Percentiles rank a stretch among this genome's conserved stretches.
phyloP scores from a whole-genome alignment of 2,797 vertebrate species.

The Spinus pinus region DNA sequence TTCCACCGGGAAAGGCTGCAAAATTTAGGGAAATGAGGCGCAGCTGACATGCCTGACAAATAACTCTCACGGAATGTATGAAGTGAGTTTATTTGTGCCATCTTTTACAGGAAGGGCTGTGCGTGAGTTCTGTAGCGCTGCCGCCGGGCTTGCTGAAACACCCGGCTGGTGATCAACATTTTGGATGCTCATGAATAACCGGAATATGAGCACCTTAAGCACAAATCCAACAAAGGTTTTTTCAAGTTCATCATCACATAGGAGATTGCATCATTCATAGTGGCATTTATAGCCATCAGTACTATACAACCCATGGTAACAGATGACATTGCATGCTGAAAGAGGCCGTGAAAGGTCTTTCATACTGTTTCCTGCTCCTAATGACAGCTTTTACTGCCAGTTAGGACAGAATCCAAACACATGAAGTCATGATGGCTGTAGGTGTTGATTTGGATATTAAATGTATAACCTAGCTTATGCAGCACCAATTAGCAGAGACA shows the following conservation, averaged over 20 bases:
- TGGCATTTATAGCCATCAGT: slow-evolving; percentile 74
- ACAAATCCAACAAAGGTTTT: slow-evolving; percentile 67
- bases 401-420: slow-evolving; percentile 68
- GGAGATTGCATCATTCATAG: slow-evolving; percentile 70
- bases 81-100: slow-evolving; percentile 44
- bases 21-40: slow-evolving; percentile 50
- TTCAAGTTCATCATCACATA: slow-evolving; percentile 70
- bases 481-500: not conserved
- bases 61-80: slow-evolving; percentile 15
- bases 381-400: slow-evolving; percentile 71
- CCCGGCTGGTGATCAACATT: slow-evolving; percentile 47
- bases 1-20: not conserved
- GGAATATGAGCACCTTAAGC: slow-evolving; percentile 68
- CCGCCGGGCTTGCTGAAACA: slow-evolving; percentile 35
- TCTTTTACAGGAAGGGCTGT: slow-evolving; percentile 42
- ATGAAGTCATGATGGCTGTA: slow-evolving; percentile 56
- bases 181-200: slow-evolving; percentile 62
- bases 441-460: slow-evolving; percentile 67
- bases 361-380: slow-evolving; percentile 66
- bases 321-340: slow-evolving; percentile 74
- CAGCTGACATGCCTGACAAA: slow-evolving; percentile 54
- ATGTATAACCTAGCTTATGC: slow-evolving; percentile 44
- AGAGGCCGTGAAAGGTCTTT: slow-evolving; percentile 73
- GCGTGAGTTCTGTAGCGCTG: not conserved
- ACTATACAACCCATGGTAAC: slow-evolving; percentile 72